phyloP scores from a whole-genome alignment of 2,113 vertebrate species.

The Puffinus mauretanicus region DNA sequence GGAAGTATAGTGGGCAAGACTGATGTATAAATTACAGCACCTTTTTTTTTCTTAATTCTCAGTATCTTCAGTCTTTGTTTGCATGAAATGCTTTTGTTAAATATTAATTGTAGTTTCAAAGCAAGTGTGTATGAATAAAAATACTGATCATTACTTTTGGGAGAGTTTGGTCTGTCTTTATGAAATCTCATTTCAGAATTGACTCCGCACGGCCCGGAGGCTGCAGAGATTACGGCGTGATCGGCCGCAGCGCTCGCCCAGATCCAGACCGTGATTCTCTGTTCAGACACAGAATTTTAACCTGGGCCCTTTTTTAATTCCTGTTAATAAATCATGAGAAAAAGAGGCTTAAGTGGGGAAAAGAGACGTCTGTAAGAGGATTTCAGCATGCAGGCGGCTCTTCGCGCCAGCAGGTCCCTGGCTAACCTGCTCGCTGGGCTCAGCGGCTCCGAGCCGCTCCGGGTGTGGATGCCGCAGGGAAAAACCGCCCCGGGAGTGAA shows the following conservation, averaged over 20 bases:
- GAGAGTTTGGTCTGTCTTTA: not conserved
- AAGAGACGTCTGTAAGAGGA: fast-evolving
- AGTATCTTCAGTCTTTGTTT: slow-evolving; percentile 54
- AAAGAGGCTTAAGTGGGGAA: not conserved
- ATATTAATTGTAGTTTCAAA: slow-evolving; percentile 72
- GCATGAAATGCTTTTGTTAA: slow-evolving; percentile 76
- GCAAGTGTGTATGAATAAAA: slow-evolving; percentile 76
- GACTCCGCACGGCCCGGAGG: fast-evolving
- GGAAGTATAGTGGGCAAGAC: not conserved
- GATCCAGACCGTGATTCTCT: not conserved
- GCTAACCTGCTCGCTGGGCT: not conserved
- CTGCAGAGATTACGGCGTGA: not conserved
- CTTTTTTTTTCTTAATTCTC: not conserved
- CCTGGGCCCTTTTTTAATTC: not conserved
- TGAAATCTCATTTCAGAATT: not conserved
- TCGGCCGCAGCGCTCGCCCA: fast-evolving
- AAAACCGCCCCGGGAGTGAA: not conserved
- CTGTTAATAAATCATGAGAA: not conserved
- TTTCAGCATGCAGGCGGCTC: fast-evolving
- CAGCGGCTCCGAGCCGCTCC: not conserved
- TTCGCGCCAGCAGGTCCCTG: not conserved
- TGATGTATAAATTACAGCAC: slow-evolving; percentile 48
- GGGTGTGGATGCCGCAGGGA: not conserved
- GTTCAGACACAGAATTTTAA: not conserved
- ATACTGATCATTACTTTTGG: slow-evolving; percentile 18